Evolutionary conservation across 2,113 vertebrate genomes (phyloP).

Genomic region (Phocoena phocoena): DNA sequence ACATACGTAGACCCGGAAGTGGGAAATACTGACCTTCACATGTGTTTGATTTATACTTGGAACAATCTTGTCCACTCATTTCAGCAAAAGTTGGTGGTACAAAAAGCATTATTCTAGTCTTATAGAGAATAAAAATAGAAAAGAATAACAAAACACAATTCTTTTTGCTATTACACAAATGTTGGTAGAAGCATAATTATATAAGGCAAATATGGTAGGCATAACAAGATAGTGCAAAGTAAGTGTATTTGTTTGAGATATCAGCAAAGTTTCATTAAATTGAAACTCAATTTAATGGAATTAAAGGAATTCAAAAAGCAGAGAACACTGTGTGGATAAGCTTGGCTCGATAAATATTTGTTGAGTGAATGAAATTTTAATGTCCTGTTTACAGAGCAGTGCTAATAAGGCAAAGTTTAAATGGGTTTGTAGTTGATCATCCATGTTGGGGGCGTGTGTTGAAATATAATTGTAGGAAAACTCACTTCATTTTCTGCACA

Average conservation of each 20-base stretch:
- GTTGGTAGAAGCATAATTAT: background rate
- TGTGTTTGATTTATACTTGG: background rate
- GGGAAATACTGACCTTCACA: background rate
- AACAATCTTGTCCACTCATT: background rate
- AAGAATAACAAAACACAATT: background rate
- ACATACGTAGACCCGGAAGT: background rate
- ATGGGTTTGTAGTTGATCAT: background rate
- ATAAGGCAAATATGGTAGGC: background rate
- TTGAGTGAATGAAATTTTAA: slow-evolving; percentile 7
- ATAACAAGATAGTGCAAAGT: background rate
- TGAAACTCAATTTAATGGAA: too few species aligned
- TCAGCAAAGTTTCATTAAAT: background rate
- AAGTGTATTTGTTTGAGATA: background rate
- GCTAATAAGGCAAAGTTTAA: slow-evolving; percentile 1
- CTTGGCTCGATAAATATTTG: background rate
- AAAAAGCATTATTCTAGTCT: background rate
- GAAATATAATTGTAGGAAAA: background rate
- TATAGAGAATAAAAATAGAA: background rate
- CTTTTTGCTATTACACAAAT: background rate
- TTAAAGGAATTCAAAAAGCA: background rate
- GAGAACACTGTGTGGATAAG: background rate
- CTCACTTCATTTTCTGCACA: background rate
- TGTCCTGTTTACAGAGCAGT: background rate
- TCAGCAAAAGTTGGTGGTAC: background rate
- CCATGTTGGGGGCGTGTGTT: background rate